Base-by-base conservation (phyloP, 1,140 invertebrate genomes). In the Pseudobourletiella spinata region DNA sequence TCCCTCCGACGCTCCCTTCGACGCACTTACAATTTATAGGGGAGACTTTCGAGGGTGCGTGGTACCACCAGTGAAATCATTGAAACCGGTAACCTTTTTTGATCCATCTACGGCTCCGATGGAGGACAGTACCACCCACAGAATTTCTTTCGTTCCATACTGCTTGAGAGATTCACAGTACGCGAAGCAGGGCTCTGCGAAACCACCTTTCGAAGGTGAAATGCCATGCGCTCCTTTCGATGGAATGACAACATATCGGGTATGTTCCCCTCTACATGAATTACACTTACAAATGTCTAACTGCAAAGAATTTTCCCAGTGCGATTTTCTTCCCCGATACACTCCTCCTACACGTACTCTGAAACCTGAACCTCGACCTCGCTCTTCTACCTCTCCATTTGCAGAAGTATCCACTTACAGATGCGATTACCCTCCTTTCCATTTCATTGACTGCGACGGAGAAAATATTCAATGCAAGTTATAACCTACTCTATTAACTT, bases 171-270 rank as follows among this genome's bases (percentile, higher is more conserved):
- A 61, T 11, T 58, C 52, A 30, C 2, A 58, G 6, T 63, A 39
- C 22, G 64, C 59, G 2, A 65, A 57, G 14, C 64, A 56, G 25
- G 51, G 48, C 18, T 62, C 39, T 4, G 26, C 35, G 1, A 64
- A 59, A 20, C 46, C 59, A 20, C 3, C 42, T 20, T 16, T 22
- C n/a, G 54, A 55, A 14, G 51, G 46, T 16, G 67, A 66, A 22
- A 43, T 58, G 16, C 61, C 61, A 0, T 59, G 60, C 26, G 54
- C 52, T 8, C 61, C 61, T 2, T 55, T 69, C 16, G 61, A 66
- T 35, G 67, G 60, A 1, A 3, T 63, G 2, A 51, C 66, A 18
- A 68, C 63, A 16, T 68, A 68, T 30, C 46, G 63, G n/a, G 62
- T 59, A 32, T 52, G 2, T 58, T n/a, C 8, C 32, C 8, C n/a